phyloP scores from a whole-genome alignment of 2,113 vertebrate species.

The Myotis yumanensis region DNA sequence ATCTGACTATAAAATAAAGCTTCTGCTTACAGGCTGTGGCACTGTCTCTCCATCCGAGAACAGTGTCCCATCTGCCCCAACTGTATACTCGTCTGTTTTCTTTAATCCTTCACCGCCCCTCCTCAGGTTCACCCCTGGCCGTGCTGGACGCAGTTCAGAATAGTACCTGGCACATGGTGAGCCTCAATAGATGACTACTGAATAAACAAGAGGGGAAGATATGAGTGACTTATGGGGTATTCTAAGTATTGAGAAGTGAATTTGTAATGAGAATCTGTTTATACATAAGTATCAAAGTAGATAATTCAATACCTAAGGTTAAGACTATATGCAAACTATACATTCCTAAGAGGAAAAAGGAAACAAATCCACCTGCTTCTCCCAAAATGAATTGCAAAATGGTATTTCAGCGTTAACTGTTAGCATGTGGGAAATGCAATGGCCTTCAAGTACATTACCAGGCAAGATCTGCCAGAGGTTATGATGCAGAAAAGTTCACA shows the following conservation, averaged over 20 bases:
- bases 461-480: background rate
- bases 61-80: too few relatives aligned
- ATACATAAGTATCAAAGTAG: background rate
- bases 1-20: too few relatives aligned
- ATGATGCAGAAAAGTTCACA: background rate
- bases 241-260: background rate
- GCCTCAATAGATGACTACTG: background rate
- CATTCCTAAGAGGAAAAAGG: background rate
- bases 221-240: background rate
- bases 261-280: background rate
- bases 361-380: background rate
- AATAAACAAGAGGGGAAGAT: background rate
- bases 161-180: background rate
- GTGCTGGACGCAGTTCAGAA: too few relatives aligned
- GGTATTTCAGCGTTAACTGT: background rate
- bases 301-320: background rate
- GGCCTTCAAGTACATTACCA: background rate
- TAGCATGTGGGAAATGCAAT: background rate
- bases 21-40: too few relatives aligned
- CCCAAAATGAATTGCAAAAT: background rate
- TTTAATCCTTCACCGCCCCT: too few relatives aligned
- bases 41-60: too few relatives aligned
- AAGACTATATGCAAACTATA: background rate
- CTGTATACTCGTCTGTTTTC: too few relatives aligned
- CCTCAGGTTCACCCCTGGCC: too few relatives aligned